Percentiles rank a stretch among this genome's conserved stretches.
These are phyloP conservation scores for Poeciliopsis occidentalis DNA, from an alignment of 2,113 vertebrate genomes.

Conservation along the genomic window DNA sequence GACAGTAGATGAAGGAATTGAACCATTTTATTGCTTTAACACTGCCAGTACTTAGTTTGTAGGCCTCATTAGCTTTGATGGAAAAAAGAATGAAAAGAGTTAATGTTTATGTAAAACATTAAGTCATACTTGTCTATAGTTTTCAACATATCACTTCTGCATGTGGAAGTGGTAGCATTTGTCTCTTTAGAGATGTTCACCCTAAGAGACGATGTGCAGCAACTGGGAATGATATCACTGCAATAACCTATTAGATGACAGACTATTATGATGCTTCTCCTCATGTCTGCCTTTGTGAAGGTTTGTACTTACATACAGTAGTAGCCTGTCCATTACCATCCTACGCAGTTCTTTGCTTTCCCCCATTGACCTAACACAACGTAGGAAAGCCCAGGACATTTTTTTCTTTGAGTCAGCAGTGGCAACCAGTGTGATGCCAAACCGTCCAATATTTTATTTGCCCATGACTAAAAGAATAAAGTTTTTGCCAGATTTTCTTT, in stretches of 20 bases:
- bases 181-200: too few species aligned
- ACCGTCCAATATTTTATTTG: too few species aligned
- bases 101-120: not conserved
- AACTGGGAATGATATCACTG: not conserved
- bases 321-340: too few species aligned
- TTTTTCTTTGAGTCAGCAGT: too few species aligned
- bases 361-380: too few species aligned
- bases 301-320: not conserved
- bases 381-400: too few species aligned
- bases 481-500: not conserved
- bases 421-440: too few species aligned
- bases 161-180: too few species aligned
- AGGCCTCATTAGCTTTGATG: conserved; percentile 32
- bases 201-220: too few species aligned
- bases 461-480: not conserved
- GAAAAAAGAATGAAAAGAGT: conserved; percentile 3
- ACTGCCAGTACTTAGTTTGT: conserved; percentile 44
- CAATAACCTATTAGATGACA: not conserved
- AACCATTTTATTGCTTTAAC: conserved; percentile 46
- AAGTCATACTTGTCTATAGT: not conserved
- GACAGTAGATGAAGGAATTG: conserved; percentile 45
- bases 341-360: too few species aligned
- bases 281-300: not conserved
- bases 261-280: not conserved
- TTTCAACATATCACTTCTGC: not conserved